These are phyloP conservation scores for Ectobius pallidus DNA, from an alignment of 2,888 invertebrate genomes.

Conservation along the genomic window DNA sequence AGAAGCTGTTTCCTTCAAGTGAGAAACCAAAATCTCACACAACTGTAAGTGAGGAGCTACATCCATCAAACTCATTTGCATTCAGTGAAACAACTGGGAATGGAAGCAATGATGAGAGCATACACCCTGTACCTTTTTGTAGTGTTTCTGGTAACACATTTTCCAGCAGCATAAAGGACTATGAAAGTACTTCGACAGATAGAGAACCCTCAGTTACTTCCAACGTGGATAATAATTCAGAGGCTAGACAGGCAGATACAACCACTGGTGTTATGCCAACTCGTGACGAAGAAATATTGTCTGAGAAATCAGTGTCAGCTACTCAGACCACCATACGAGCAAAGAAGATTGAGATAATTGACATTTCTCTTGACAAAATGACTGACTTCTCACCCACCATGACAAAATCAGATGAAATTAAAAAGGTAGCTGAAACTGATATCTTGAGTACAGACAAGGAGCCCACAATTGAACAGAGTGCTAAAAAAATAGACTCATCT, in stretches of 20 bases:
- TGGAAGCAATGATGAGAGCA: not conserved
- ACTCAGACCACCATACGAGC: not conserved
- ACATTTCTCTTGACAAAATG: too few relatives aligned
- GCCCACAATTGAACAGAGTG: too few relatives aligned
- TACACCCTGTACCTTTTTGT: not conserved
- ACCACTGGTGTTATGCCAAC: not conserved
- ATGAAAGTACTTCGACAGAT: not conserved
- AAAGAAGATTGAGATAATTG: not conserved
- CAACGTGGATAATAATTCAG: too few relatives aligned
- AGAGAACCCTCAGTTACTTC: too few relatives aligned
- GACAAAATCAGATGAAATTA: too few relatives aligned
- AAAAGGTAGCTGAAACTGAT: too few relatives aligned
- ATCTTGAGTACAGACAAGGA: too few relatives aligned
- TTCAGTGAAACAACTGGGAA: not conserved
- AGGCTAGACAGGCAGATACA: too few relatives aligned
- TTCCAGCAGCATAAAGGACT: not conserved
- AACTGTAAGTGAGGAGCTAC: not conserved
- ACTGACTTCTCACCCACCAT: too few relatives aligned
- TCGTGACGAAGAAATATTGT: not conserved
- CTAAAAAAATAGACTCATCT: too few relatives aligned
- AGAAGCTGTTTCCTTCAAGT: not conserved
- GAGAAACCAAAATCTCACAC: not conserved
- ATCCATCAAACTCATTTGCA: not conserved
- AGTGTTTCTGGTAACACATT: not conserved
- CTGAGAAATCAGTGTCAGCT: not conserved